Percentiles rank a stretch among this genome's conserved stretches.
Evolutionary conservation across 1,140 invertebrate genomes (phyloP).

Genomic region (Conus ventricosus): DNA sequence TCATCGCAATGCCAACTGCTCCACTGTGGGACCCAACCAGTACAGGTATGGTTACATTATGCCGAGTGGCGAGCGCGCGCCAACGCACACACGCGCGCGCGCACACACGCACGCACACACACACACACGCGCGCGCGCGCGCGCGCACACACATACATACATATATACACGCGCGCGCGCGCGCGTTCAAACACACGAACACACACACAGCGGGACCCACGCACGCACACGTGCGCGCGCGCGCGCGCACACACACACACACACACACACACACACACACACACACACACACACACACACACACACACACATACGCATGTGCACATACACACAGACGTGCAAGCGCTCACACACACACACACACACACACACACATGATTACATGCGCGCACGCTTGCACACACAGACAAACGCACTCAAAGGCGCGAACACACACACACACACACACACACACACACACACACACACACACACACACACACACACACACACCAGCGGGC

Average conservation of each 20-base stretch:
- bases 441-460: not conserved
- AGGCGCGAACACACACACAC: not conserved
- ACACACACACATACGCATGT: not conserved
- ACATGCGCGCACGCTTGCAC: too few relatives aligned
- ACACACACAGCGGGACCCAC: too few relatives aligned
- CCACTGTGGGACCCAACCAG: constrained; percentile 48
- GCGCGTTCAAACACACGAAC: too few relatives aligned
- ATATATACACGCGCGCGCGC: not conserved
- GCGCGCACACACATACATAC: not conserved
- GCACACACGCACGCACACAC: not conserved
- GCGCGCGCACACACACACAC: not conserved
- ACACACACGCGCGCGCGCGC: not conserved
- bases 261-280: not conserved
- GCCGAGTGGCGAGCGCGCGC: too few relatives aligned
- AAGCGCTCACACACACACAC: too few relatives aligned
- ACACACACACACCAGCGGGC: not conserved
- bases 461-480: not conserved
- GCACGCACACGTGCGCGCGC: too few relatives aligned
- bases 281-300: not conserved
- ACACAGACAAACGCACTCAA: not conserved
- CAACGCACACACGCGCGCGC: too few relatives aligned
- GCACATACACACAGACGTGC: not conserved
- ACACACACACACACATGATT: not conserved
- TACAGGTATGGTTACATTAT: constrained; percentile 40
- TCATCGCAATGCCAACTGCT: constrained; percentile 56